phyloP scores from a whole-genome alignment of 2,888 invertebrate genomes.

The Sinotaia quadrata region DNA sequence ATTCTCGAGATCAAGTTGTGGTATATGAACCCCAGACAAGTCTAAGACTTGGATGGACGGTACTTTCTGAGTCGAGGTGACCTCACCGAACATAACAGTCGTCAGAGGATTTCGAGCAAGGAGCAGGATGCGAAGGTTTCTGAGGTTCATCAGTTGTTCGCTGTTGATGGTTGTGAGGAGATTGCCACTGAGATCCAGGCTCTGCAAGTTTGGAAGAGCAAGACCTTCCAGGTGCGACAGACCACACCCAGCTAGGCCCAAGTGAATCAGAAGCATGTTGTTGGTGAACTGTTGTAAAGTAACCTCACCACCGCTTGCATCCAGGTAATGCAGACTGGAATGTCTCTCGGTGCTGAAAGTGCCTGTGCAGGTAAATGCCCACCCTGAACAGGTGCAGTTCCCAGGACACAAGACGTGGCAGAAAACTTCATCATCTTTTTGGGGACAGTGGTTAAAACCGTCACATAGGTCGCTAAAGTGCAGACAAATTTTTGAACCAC shows the following conservation, averaged over 20 bases:
- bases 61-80: not conserved
- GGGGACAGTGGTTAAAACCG: slow-evolving; percentile 4
- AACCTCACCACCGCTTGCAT: not conserved
- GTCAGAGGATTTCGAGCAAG: not conserved
- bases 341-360: not conserved
- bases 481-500: not conserved
- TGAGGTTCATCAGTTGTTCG: not conserved
- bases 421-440: slow-evolving; percentile 1
- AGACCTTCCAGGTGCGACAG: not conserved
- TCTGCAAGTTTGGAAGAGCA: not conserved
- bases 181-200: slow-evolving; percentile 3
- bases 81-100: not conserved
- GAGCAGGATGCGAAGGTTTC: not conserved
- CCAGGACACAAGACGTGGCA: not conserved
- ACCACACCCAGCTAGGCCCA: not conserved
- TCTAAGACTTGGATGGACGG: not conserved
- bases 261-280: not conserved
- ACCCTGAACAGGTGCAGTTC: not conserved
- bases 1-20: not conserved
- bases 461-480: not conserved
- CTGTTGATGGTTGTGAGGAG: not conserved
- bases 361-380: not conserved
- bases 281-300: not conserved
- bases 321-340: not conserved
- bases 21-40: not conserved